Evolutionary conservation across 2,113 vertebrate genomes (phyloP).

Genomic region (Scophthalmus maximus): DNA sequence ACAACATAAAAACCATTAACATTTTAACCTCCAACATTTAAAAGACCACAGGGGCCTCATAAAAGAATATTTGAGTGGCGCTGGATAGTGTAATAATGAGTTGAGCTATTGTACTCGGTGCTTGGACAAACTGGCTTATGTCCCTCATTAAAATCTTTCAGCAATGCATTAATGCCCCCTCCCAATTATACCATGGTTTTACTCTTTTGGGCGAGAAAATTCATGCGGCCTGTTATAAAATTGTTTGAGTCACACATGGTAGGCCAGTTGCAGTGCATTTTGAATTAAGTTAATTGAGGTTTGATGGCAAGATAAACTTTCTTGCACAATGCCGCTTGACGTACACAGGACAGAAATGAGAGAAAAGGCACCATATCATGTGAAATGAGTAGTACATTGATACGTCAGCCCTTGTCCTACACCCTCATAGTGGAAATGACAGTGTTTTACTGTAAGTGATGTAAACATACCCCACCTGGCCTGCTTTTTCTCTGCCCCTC

Average conservation of each 20-base stretch:
- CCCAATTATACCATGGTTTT: background rate
- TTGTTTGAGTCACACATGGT: too few relatives aligned
- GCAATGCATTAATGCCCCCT: too few relatives aligned
- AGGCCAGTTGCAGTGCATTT: background rate
- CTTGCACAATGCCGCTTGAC: background rate
- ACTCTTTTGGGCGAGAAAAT: too few relatives aligned
- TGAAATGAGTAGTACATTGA: background rate
- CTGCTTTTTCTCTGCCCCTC: slow-evolving; percentile 53
- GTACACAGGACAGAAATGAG: background rate
- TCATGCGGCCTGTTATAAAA: too few relatives aligned
- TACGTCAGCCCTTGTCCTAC: background rate
- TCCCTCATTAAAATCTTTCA: too few relatives aligned
- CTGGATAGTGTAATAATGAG: slow-evolving; percentile 12
- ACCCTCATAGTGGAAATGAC: background rate
- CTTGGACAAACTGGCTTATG: background rate
- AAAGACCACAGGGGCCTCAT: slow-evolving; percentile 8
- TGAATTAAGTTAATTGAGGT: background rate
- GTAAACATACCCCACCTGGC: slow-evolving; percentile 69
- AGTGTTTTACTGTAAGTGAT: slow-evolving; percentile 38
- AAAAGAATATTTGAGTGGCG: slow-evolving; percentile 29
- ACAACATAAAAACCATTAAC: background rate
- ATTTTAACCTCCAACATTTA: too few relatives aligned
- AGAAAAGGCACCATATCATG: background rate
- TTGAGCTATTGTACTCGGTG: slow-evolving; percentile 1
- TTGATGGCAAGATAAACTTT: background rate